A percentile compares a stretch with the other conserved stretches of the same genome.
These are phyloP conservation scores for Mustela nigripes DNA, from an alignment of 2,113 vertebrate species.

Conservation along the genomic window DNA sequence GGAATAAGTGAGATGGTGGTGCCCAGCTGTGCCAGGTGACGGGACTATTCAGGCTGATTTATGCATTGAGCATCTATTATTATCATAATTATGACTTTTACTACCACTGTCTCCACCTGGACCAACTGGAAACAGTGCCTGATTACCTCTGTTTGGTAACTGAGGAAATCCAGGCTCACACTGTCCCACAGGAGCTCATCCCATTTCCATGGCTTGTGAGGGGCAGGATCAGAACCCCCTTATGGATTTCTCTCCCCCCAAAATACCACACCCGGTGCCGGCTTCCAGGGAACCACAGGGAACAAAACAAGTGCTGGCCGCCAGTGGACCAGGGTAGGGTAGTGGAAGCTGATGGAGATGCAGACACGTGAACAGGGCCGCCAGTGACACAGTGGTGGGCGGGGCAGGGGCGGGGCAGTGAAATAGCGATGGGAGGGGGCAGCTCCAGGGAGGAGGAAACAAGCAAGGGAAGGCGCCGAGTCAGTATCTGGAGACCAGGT, in stretches of 20 bases:
- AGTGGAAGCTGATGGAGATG: background rate
- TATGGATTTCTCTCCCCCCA: background rate
- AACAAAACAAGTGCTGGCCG: background rate
- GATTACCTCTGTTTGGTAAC: background rate
- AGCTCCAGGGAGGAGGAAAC: background rate
- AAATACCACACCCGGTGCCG: background rate
- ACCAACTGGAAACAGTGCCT: background rate
- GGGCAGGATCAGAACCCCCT: background rate
- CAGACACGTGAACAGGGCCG: background rate
- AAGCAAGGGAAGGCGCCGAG: background rate
- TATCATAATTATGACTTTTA: background rate
- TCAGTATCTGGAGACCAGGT: background rate
- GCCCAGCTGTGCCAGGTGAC: background rate
- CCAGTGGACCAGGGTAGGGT: background rate
- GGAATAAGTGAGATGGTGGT: background rate
- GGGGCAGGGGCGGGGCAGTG: rapidly evolving
- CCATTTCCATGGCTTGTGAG: background rate
- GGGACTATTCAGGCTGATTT: background rate
- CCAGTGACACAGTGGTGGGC: rapidly evolving
- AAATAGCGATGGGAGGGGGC: background rate
- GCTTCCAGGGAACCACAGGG: background rate
- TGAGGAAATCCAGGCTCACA: background rate
- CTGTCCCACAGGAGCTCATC: background rate
- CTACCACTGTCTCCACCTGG: background rate
- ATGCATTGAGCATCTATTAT: background rate